phyloP scores from a whole-genome alignment of 2,888 invertebrate genomes.

The Perdita meconis region DNA sequence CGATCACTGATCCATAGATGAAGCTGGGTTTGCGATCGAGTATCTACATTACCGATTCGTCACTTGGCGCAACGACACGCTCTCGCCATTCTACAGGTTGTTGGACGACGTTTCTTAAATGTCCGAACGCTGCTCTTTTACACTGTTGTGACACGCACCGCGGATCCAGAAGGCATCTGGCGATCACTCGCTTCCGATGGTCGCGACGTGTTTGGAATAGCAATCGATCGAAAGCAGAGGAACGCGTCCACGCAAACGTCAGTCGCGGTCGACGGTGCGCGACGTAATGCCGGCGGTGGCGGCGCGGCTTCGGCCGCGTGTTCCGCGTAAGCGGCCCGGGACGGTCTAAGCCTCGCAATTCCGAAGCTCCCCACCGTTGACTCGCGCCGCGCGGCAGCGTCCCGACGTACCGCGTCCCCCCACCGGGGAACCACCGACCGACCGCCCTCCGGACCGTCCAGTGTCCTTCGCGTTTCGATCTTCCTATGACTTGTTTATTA shows the following conservation, averaged over 20 bases:
- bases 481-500: conserved; percentile 3
- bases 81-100: not conserved
- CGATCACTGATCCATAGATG: conserved; percentile 34
- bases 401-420: conserved; percentile 42
- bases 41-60: too few relatives aligned
- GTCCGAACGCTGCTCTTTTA: too few relatives aligned
- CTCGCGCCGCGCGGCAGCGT: conserved; percentile 38
- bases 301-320: conserved; percentile 76
- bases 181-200: conserved; percentile 13
- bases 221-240: conserved; percentile 5
- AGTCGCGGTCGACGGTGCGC: conserved; percentile 83
- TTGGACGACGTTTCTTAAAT: too few relatives aligned
- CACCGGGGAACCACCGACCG: conserved; percentile 35
- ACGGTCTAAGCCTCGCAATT: conserved; percentile 75
- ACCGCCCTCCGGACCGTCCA: conserved; percentile 53
- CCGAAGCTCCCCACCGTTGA: conserved; percentile 63
- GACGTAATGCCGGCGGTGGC: conserved; percentile 82
- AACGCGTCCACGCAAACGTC: conserved; percentile 70
- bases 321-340: conserved; percentile 80
- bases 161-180: not conserved
- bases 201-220: not conserved
- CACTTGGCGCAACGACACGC: not conserved
- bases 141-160: too few relatives aligned
- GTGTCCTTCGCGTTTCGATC: conserved; percentile 24
- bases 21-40: conserved; percentile 32